Conservation (phyloP, 2,797 vertebrate genomes). For the Liasis olivaceus region DNA sequence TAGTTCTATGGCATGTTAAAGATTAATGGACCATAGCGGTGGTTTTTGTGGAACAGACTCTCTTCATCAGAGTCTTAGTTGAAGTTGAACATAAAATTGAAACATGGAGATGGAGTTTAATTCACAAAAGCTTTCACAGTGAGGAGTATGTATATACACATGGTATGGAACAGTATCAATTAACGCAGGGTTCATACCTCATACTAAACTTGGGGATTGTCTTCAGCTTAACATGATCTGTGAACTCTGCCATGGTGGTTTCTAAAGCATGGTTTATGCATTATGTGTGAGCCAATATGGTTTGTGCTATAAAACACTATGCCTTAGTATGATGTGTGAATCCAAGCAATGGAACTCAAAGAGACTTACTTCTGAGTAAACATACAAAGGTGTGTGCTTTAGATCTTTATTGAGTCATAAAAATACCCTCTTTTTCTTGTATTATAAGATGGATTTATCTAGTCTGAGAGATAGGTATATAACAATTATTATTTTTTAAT, state of each 20-base stretch:
- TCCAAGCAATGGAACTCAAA: not conserved
- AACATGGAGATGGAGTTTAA: not conserved
- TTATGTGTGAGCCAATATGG: not conserved
- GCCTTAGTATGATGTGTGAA: not conserved
- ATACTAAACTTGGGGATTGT: not conserved
- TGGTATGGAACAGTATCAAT: not conserved
- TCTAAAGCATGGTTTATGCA: not conserved
- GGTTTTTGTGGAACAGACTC: not conserved
- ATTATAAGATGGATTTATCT: not conserved
- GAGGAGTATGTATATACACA: not conserved
- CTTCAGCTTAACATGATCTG: not conserved
- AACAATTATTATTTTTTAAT: not conserved
- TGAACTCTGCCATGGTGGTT: not conserved
- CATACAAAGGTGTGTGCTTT: not conserved
- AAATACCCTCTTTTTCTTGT: not conserved
- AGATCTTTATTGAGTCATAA: not conserved
- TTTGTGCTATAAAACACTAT: not conserved
- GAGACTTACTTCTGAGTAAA: not conserved
- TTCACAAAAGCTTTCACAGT: not conserved
- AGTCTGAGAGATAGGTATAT: not conserved
- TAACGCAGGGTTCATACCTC: not conserved
- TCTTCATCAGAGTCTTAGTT: not conserved
- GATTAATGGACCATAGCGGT: not conserved
- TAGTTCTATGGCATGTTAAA: not conserved
- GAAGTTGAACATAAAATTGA: not conserved